Percentiles rank a stretch among this genome's conserved stretches.
These are phyloP conservation scores for Diachasma alloeum DNA, from an alignment of 1,140 invertebrate genomes.

Conservation along the genomic window DNA sequence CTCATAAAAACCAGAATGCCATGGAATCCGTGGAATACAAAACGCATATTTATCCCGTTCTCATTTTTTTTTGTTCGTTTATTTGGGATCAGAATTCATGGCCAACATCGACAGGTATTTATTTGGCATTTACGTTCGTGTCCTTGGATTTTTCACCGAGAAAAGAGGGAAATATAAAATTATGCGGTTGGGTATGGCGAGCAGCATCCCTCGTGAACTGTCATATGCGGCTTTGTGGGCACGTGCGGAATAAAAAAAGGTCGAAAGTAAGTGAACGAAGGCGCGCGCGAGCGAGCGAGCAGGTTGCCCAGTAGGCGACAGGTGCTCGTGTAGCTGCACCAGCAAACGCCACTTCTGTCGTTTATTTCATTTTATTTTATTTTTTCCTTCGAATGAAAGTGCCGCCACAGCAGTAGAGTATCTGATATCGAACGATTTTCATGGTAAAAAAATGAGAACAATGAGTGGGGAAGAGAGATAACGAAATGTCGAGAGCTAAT, in stretches of 20 bases:
- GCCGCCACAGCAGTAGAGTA: conserved; percentile 12
- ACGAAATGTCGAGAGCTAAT: not conserved
- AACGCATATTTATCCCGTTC: not conserved
- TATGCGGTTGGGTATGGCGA: not conserved
- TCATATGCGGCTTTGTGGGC: conserved; percentile 24
- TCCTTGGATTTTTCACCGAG: not conserved
- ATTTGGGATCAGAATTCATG: not conserved
- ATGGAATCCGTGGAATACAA: not conserved
- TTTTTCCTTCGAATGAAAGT: conserved; percentile 8
- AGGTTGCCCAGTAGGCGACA: conserved; percentile 25
- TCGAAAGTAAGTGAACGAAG: conserved; percentile 18
- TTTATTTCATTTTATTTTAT: not conserved
- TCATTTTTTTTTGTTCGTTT: not conserved
- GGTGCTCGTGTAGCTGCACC: conserved; percentile 21
- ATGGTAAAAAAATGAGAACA: not conserved
- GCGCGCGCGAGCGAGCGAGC: conserved; percentile 4
- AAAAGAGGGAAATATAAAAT: not conserved
- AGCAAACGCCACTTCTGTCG: not conserved
- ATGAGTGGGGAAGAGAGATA: not conserved
- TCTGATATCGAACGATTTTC: not conserved
- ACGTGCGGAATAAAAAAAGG: conserved; percentile 32
- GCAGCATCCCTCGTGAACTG: conserved; percentile 14
- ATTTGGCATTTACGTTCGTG: not conserved
- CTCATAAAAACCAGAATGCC: too few species aligned
- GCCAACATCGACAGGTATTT: not conserved